Evolutionary conservation across 2,888 invertebrate species (phyloP).

Genomic region (Timema podura): DNA sequence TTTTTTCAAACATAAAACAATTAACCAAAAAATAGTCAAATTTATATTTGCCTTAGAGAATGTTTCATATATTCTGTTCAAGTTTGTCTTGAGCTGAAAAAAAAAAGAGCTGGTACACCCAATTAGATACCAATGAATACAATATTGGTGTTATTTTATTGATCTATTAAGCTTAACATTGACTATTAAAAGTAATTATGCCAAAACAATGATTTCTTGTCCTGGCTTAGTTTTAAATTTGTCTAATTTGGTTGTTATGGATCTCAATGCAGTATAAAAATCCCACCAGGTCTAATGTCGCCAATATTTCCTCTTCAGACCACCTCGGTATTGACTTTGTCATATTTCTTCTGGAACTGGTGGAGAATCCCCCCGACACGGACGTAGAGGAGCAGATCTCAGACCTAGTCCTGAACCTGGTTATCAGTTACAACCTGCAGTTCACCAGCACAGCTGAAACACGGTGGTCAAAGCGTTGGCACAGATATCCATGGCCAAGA

Average conservation of each 20-base stretch:
- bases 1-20: too few relatives aligned
- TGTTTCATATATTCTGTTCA: too few relatives aligned
- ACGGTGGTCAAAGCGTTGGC: constrained; percentile 67
- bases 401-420: constrained; percentile 76
- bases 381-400: constrained; percentile 81
- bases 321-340: constrained; percentile 81
- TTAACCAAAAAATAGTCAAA: too few relatives aligned
- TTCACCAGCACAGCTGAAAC: constrained; percentile 65
- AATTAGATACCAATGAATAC: too few relatives aligned
- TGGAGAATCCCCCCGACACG: constrained; percentile 74
- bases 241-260: neutral
- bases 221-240: neutral
- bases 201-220: too few relatives aligned
- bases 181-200: too few relatives aligned
- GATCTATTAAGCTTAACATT: too few relatives aligned
- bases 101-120: too few relatives aligned
- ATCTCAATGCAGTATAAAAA: neutral
- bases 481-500: constrained; percentile 69
- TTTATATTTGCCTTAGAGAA: too few relatives aligned
- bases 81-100: too few relatives aligned
- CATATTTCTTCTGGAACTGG: constrained; percentile 71
- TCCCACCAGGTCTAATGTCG: neutral
- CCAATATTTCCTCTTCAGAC: constrained; percentile 53
- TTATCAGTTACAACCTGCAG: constrained; percentile 87
- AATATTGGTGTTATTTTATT: too few relatives aligned